Evolutionary conservation across 2,888 invertebrate genomes (phyloP), one percentile per base, ranked within the genome.

Genomic region (Protonemura montana): DNA sequence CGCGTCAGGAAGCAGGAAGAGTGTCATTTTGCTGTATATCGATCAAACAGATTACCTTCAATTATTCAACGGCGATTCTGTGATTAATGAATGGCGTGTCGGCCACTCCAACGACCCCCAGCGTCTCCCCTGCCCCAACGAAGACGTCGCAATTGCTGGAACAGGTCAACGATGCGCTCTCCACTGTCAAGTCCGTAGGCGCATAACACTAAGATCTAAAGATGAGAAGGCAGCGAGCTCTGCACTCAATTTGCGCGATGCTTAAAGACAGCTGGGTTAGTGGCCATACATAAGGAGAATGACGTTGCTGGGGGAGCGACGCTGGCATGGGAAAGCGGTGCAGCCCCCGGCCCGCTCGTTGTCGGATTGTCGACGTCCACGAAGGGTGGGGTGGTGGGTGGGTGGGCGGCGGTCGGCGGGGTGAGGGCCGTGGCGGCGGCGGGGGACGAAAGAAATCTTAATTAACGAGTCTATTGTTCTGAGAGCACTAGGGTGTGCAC

Each of bases 401-500:
- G 92, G 90, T 86, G 41, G 86, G 86, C 82, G 87, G 82, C 85
- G 87, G 86, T 82, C 86, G 88, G 86, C 86, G 86, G 87, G 85
- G 86, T 85, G 86, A 83, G 85, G 87, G 83, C 83, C 59, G 59
- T 21, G 59, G 59, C 83, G 86, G 87, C 78, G 87, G 88, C 59
- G 76, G 85, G 87, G 87, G 86, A 86, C 85, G 87, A 94, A 94
- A 94, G 94, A 94, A 94, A 94, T 94, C 94, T 94, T 95, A 95
- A 95, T 95, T 95, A 95, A 95, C 94, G 94, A 94, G 93, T 93
- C 94, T 93, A 95, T 95, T 95, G 94, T 95, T 94, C 94, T 93
- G 92, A 92, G 92, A 93, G 93, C 93, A 93, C 93, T 92, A 93
- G 93, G 93, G 92, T 85, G 85, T 77, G 87, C 85, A 85, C 86